Conservation (phyloP, 64 coral and sea anemone species). For the Actinia equina region DNA sequence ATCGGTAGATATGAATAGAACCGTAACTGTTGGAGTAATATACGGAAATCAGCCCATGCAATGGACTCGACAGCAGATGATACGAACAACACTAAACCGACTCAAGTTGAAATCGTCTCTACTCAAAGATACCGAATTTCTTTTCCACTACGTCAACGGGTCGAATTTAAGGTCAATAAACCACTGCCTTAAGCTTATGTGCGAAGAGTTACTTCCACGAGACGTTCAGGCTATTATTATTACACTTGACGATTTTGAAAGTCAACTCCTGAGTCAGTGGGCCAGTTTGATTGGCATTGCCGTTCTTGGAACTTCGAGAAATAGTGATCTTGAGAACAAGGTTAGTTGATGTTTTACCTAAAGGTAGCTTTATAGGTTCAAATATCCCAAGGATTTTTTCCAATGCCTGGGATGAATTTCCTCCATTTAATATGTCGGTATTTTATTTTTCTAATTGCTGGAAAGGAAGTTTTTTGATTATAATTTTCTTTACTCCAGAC, state of each 20-base stretch:
- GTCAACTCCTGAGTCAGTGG: background rate
- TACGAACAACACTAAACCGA: background rate
- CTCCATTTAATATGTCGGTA: too few relatives aligned
- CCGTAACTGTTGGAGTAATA: background rate
- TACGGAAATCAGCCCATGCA: background rate
- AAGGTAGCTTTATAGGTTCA: too few relatives aligned
- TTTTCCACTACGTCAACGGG: background rate
- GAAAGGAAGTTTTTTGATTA: too few relatives aligned
- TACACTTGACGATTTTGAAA: background rate
- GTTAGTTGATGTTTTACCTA: background rate
- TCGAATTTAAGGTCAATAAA: background rate
- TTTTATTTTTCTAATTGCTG: too few relatives aligned
- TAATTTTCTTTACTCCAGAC: too few relatives aligned
- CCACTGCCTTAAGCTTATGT: background rate
- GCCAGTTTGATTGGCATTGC: background rate
- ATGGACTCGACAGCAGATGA: background rate
- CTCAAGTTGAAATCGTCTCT: background rate
- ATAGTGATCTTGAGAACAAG: background rate
- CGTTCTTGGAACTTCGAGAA: conserved; percentile 14
- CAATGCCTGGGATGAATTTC: too few relatives aligned
- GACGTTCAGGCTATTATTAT: background rate
- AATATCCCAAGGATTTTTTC: too few relatives aligned
- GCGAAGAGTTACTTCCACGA: background rate
- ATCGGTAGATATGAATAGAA: background rate
- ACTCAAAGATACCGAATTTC: background rate